These are phyloP conservation scores for Ceraclea dissimilis DNA, from an alignment of 2,888 invertebrate species.

Conservation along the genomic window DNA sequence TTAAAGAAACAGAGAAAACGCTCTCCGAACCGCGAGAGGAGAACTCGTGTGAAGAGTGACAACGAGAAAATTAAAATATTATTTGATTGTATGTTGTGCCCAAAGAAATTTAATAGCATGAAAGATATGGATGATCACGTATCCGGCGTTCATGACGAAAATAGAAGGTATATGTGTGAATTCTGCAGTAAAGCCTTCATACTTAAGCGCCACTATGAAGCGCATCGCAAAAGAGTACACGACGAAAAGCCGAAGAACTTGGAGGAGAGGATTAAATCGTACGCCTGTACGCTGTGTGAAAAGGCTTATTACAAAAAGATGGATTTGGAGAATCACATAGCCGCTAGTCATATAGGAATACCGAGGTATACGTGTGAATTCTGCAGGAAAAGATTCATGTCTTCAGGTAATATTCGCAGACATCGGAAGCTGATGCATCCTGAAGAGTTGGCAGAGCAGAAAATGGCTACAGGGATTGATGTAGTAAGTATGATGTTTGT, in stretches of 20 bases:
- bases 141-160: too few relatives aligned
- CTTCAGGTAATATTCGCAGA: background rate
- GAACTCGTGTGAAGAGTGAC: background rate
- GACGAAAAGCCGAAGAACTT: too few relatives aligned
- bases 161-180: too few relatives aligned
- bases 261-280: too few relatives aligned
- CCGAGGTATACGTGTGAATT: background rate
- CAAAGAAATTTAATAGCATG: too few relatives aligned
- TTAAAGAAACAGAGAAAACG: background rate
- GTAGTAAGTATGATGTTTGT: too few relatives aligned
- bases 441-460: background rate
- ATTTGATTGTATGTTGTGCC: too few relatives aligned
- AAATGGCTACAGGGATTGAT: background rate
- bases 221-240: too few relatives aligned
- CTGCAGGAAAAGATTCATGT: background rate
- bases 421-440: background rate
- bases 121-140: too few relatives aligned
- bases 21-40: background rate
- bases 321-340: background rate
- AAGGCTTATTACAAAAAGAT: background rate
- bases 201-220: too few relatives aligned
- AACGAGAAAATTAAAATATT: background rate
- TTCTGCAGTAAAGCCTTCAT: too few relatives aligned
- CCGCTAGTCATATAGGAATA: background rate
- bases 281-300: background rate